Evolutionary conservation across 1,140 invertebrate species (phyloP).

Genomic region (Periplaneta americana): DNA sequence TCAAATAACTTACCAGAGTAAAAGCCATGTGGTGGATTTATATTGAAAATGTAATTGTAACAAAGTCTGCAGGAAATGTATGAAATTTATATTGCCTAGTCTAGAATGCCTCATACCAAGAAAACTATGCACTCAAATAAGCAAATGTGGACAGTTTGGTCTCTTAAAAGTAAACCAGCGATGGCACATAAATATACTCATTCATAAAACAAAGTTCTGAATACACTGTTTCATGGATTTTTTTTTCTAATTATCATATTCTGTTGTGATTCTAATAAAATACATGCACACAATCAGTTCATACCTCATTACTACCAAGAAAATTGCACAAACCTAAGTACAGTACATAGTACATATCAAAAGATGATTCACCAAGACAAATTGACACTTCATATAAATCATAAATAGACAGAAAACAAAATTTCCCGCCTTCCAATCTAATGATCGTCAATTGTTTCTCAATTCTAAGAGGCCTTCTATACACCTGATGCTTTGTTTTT

Average conservation of each 20-base stretch:
- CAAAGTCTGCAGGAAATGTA: too few relatives aligned
- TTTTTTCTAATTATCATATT: background rate
- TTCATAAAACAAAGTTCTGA: background rate
- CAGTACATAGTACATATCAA: background rate
- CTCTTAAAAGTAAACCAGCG: too few relatives aligned
- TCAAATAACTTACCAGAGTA: background rate
- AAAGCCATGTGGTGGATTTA: background rate
- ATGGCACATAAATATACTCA: background rate
- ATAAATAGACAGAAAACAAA: too few relatives aligned
- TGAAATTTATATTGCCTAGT: background rate
- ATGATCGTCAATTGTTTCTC: too few relatives aligned
- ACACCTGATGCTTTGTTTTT: too few relatives aligned
- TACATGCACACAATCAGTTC: background rate
- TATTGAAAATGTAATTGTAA: background rate
- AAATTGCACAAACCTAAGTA: background rate
- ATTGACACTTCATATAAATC: too few relatives aligned
- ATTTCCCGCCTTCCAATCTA: too few relatives aligned
- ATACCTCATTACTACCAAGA: background rate
- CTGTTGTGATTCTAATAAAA: background rate
- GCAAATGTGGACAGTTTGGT: background rate
- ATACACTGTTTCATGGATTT: background rate
- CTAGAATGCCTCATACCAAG: background rate
- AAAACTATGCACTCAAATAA: background rate
- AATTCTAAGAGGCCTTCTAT: too few relatives aligned
- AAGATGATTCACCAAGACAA: background rate